Base-by-base conservation (phyloP, 92 coral and sea anemone species). In the Epizoanthus fatuus region DNA sequence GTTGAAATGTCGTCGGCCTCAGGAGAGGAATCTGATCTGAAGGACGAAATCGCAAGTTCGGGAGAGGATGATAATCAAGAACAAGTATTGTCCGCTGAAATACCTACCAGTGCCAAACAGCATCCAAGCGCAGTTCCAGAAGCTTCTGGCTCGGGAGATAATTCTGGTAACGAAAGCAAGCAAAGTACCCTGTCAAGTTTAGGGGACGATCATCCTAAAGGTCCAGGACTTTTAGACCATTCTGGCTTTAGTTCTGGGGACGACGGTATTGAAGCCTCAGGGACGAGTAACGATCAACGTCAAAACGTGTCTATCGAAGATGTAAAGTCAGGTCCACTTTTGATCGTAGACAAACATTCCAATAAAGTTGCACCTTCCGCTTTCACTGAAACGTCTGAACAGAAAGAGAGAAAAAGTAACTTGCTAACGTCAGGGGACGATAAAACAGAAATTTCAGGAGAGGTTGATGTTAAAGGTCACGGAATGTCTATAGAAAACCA, bases 271-370 rank as follows among this genome's bases (percentile, higher is more conserved):
- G 35, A 64, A 29, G 0, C 70, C 13, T 6, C 25, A 14, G 25
- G 25, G 19, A 19, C 20, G 12, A 64, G 38, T 29, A 12, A 10
- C 53, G 53, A 49, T 49, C 12, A 49, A 9, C 14, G 2, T 49
- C 53, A 49, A 8, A 49, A 49, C 11, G 52, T 47, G 52, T 10
- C 52, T 6, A 7, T 49, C 68, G n/a, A 63, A 63, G 56, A 16
- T 22, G 14, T 4, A 40, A 3, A n/a, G 15, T 83, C 17, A 13
- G 64, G 11, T 42, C 49, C 4, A 53, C 32, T 17, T 76, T 49
- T 63, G 8, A 20, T 63, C 32, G 32, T 63, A 85, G 89, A 75
- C 11, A 74, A 85, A 75, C 89, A 75, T 69, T 64, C 56, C 2
- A 69, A 11, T 10, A 39, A 40, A 4, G 45, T 5, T 69, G 39